Conservation (phyloP, 2,113 vertebrate species). For the Nansenia antarctica region DNA sequence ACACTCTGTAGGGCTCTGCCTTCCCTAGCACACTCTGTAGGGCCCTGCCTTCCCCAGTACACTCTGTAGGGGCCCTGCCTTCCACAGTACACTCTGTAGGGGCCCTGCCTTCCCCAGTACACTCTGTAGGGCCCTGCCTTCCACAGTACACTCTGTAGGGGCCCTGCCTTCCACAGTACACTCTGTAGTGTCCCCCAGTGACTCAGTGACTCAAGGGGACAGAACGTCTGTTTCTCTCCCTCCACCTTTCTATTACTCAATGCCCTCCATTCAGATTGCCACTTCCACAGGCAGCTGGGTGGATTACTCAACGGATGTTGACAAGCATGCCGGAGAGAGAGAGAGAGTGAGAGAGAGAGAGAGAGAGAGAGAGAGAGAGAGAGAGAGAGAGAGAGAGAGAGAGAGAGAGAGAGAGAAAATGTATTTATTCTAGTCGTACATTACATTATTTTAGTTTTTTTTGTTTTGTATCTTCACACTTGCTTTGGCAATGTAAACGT, state of each 20-base stretch:
- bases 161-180: too few species aligned
- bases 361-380: conserved; percentile 6
- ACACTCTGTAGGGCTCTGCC: neutral
- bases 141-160: neutral
- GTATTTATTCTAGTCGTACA: too few species aligned
- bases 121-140: neutral
- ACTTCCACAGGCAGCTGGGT: conserved; percentile 28
- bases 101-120: neutral
- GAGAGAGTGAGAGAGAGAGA: conserved; percentile 1
- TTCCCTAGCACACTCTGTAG: neutral
- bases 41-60: neutral
- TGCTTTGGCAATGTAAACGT: too few species aligned
- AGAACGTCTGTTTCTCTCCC: neutral
- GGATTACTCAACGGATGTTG: conserved; percentile 43
- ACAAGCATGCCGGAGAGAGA: conserved; percentile 24
- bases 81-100: neutral
- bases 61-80: neutral
- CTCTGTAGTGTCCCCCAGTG: too few species aligned
- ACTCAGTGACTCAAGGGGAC: neutral
- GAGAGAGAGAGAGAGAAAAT: too few species aligned
- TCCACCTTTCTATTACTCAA: conserved; percentile 24
- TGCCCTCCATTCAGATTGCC: conserved; percentile 34
- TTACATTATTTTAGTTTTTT: too few species aligned
- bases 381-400: conserved; percentile 27
- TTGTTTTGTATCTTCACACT: too few species aligned